phyloP scores from a whole-genome alignment of 2,113 vertebrate genomes.

The Forbesichthys papilliferus region DNA sequence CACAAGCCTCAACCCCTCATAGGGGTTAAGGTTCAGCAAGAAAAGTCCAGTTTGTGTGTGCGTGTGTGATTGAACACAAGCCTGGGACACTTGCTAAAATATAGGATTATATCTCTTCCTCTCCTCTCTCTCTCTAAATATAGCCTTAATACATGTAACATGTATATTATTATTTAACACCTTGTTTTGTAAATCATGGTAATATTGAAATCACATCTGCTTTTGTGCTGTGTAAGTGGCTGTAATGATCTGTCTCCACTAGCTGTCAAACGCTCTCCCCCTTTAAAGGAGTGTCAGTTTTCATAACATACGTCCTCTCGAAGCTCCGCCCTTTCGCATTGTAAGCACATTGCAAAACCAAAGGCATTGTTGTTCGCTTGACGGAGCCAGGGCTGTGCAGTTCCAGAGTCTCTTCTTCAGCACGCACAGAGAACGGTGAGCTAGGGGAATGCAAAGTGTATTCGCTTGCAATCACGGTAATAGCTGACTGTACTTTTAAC shows the following conservation, averaged over 20 bases:
- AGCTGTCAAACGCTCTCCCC: conserved; percentile 55
- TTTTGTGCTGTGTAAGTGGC: too few relatives aligned
- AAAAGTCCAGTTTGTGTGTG: conserved; percentile 32
- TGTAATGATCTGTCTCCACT: conserved; percentile 4
- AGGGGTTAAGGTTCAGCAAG: conserved; percentile 64
- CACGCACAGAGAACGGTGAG: too few relatives aligned
- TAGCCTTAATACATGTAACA: neutral
- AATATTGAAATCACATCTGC: too few relatives aligned
- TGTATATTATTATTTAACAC: conserved; percentile 19
- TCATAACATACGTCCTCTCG: too few relatives aligned
- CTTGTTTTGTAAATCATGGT: too few relatives aligned
- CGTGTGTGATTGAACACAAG: conserved; percentile 12
- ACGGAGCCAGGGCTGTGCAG: too few relatives aligned
- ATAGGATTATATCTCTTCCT: neutral
- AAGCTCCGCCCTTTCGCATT: too few relatives aligned
- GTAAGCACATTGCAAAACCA: too few relatives aligned
- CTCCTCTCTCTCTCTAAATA: neutral
- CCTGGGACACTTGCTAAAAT: conserved; percentile 57
- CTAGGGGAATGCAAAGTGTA: too few relatives aligned
- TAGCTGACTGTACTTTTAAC: neutral
- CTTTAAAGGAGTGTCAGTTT: neutral
- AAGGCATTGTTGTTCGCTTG: too few relatives aligned
- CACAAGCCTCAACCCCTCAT: conserved; percentile 6
- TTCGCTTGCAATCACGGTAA: too few relatives aligned
- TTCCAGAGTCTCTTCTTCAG: too few relatives aligned